Evolutionary conservation across 35 echinoderm and acorn worm species (phyloP), one percentile per base, ranked within the genome.

Genomic region (Lytechinus pictus): DNA sequence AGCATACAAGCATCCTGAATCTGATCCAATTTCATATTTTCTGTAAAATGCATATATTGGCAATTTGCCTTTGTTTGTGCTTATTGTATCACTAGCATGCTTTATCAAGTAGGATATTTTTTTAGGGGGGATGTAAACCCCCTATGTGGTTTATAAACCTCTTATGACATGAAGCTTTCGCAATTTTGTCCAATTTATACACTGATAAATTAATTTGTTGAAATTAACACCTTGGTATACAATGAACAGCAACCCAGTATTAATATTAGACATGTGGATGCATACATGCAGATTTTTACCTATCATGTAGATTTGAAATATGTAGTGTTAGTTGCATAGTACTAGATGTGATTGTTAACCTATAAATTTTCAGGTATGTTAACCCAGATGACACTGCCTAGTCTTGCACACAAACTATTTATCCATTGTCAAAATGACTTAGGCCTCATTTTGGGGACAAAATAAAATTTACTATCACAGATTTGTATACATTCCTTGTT

Each of bases 401-500:
- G 66, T 79, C 66, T 79, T 79, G 66, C 66, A 79, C 66, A 79
- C 21, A 16, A 79, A 79, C 16, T 79, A 79, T 79, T 79, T n/a
- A 79, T 24, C 66, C n/a, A 79, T 79, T 79, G n/a, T 5, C 19
- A 71, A 79, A 19, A 79, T 79, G 19, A 7, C 66, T 24, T 79
- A 79, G 66, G 66, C n/a, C 66, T 79, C 66, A 79, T n/a, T 79
- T 79, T 79, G 66, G 66, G 66, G 66, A 24, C 33, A 79, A 71
- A 79, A 79, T 79, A 79, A 79, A 79, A 79, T 79, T 79, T 79
- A 79, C 66, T 79, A 79, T 79, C 66, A 79, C 19, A 79, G 12
- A 24, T 79, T 79, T 79, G 66, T 79, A 79, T 79, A 79, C 19
- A n/a, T 24, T 16, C 24, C 66, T 79, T n/a, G 66, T 79, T 79